Evolutionary conservation across 2,113 vertebrate genomes (phyloP).

Genomic region (Pungitius pungitius): DNA sequence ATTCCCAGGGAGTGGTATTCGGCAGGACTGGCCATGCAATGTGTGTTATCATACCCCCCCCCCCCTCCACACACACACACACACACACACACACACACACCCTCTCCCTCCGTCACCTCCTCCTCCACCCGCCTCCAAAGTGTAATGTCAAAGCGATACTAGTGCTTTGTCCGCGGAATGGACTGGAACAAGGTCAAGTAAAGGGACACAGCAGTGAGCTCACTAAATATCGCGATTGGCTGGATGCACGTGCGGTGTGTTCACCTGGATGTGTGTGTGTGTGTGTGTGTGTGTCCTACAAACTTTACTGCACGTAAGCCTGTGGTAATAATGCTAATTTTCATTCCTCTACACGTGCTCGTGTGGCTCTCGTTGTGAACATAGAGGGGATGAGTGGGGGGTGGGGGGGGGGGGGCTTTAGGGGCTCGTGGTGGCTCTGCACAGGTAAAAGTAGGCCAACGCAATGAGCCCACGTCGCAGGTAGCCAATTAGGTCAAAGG

Average conservation of each 20-base stretch:
- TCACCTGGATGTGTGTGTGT: conserved; percentile 38
- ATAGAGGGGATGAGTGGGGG: no score
- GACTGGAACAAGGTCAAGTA: conserved; percentile 54
- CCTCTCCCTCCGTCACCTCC: not conserved
- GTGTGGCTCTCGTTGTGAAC: no score
- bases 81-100: no score
- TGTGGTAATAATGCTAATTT: not conserved
- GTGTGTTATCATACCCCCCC: conserved; percentile 42
- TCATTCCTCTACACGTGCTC: no score
- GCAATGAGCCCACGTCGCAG: conserved; percentile 25
- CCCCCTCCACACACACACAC: not conserved
- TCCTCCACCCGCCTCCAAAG: conserved; percentile 10
- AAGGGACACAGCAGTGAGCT: conserved; percentile 19
- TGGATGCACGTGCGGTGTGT: conserved; percentile 26
- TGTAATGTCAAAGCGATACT: conserved; percentile 38
- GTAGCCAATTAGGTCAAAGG: conserved; percentile 24
- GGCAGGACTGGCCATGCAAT: conserved; percentile 48
- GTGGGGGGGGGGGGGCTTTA: no score
- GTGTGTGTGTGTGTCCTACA: not conserved
- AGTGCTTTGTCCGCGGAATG: conserved; percentile 34
- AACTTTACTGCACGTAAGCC: conserved; percentile 43
- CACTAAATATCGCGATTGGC: conserved; percentile 1
- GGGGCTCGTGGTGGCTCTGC: not conserved
- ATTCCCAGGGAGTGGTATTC: conserved; percentile 73
- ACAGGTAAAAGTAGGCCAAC: conserved; percentile 41